Percentiles rank a stretch among this genome's conserved stretches.
Conservation (phyloP, 2,797 vertebrate species). For the Borostomias antarcticus region DNA sequence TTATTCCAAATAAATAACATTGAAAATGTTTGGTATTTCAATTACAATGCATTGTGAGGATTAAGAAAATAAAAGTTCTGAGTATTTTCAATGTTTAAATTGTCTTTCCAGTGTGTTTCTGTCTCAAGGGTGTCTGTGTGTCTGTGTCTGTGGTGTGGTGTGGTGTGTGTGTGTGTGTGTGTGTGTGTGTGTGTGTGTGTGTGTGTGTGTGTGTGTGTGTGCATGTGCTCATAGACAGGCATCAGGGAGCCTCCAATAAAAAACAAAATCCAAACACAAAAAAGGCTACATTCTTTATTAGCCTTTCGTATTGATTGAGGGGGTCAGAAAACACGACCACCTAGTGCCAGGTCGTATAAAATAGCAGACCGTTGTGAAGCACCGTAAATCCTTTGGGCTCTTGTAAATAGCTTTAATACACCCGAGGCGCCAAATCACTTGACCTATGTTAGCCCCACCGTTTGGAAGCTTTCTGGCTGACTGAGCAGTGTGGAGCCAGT, state of each 20-base stretch:
- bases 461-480: slow-evolving; percentile 83
- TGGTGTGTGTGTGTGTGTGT: neutral
- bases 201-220: slow-evolving; percentile 7
- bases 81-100: too few species aligned
- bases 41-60: neutral
- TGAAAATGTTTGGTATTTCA: neutral
- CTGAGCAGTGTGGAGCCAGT: slow-evolving; percentile 78
- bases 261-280: slow-evolving; percentile 62
- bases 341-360: slow-evolving; percentile 74
- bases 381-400: slow-evolving; percentile 78
- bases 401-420: slow-evolving; percentile 86
- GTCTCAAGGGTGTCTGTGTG: slow-evolving; percentile 38
- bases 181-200: neutral
- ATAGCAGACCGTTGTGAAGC: slow-evolving; percentile 63
- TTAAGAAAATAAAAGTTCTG: neutral
- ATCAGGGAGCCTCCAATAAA: slow-evolving; percentile 64
- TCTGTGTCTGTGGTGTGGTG: too few species aligned
- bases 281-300: slow-evolving; percentile 69
- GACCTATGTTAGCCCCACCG: slow-evolving; percentile 82
- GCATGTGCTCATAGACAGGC: slow-evolving; percentile 46
- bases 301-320: slow-evolving; percentile 74
- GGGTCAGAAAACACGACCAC: slow-evolving; percentile 66
- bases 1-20: neutral
- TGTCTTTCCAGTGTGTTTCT: neutral
- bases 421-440: slow-evolving; percentile 89